Evolutionary conservation across 2,113 vertebrate genomes (phyloP), one percentile per base, ranked within the genome.

Genomic region (Corynorhinus townsendii): DNA sequence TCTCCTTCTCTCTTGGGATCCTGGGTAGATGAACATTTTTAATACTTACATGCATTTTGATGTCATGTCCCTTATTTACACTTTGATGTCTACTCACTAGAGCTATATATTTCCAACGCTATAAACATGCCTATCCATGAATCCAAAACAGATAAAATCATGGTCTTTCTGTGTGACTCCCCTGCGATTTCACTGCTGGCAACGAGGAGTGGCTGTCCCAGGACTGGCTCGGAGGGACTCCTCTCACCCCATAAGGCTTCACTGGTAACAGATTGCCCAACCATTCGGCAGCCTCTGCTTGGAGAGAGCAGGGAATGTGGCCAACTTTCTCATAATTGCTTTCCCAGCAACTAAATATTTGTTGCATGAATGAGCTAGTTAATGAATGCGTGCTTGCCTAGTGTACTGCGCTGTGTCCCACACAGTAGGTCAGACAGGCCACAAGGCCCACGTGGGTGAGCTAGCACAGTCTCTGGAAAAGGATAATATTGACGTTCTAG

Each of bases 321-420:
- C 85, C 86, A 86, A 52, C 52, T 87, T 90, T 90, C 83, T 89
- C 89, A 66, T 95, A 56, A 91, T 28, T 90, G 47, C 80, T 95
- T 75, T 85, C 83, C 86, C 83, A 68, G 76, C 38, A 71, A 49
- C 86, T 71, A 80, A 90, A 56, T 90, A 56, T 83, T 85, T 84
- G 92, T 64, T 96, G 83, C 93, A 89, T 96, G 93, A 97, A 77
- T 89, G 83, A 94, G 85, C 77, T 62, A 88, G 68, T 86, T 93
- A 91, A 96, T 84, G 76, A 84, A 95, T 16, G 56, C 54, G 79
- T 33, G 73, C 66, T 28, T 83, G 90, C 28, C 56, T 35, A 83
- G 69, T 79, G 93, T 54, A 73, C 66, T 86, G 52, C 89, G 83
- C 52, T 91, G n/a, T 79, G 45, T 82, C 54, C 86, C 49, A 84